Evolutionary conservation across 2,888 invertebrate genomes (phyloP), one percentile per base, ranked within the genome.

Genomic region (Mystacides longicornis): DNA sequence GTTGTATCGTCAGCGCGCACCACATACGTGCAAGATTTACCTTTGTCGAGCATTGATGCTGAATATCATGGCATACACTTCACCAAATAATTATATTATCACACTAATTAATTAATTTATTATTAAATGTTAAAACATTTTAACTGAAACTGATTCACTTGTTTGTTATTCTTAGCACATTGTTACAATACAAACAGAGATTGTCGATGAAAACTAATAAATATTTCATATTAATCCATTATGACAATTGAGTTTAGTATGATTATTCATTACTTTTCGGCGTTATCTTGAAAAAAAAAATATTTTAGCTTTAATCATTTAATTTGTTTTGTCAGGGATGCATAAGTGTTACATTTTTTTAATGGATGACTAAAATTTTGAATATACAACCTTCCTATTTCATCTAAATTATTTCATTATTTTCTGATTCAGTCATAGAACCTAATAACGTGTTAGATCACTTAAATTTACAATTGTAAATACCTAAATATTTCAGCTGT

Each of bases 11-110:
- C 53, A 23, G 53, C 47, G 48, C 53, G 3, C 48, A 53, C 53
- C 37, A 53, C 53, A 45, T 53, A 53, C 20, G 33, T 33, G 14
- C 53, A 53, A 20, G 23, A 48, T 23, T 53, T 53, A 27, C 48
- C 53, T 20, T 53, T 53, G 27, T 53, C 53, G 21, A 53, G 48
- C 53, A 53, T 53, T 11, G 51, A 43, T 27, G 27, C 5, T 7
- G 27, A 5, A 11, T 11, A 27, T 27, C 11, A 7, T 11, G 11
- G 5, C 43, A 43, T 18, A 5, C 5, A 43, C 18, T 9, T n/a
- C 4, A 43, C 5, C 43, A 43, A 18, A 11, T 43, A 43, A 43
- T 11, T 18, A 11, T 11, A 43, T 18, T 43, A 11, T n/a, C 27
- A 27, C 27, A 27, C 5, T 7, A 27, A 7, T 27, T 27, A 7